phyloP scores from a whole-genome alignment of 2,113 vertebrate species.

The Formicarius rufipectus region DNA sequence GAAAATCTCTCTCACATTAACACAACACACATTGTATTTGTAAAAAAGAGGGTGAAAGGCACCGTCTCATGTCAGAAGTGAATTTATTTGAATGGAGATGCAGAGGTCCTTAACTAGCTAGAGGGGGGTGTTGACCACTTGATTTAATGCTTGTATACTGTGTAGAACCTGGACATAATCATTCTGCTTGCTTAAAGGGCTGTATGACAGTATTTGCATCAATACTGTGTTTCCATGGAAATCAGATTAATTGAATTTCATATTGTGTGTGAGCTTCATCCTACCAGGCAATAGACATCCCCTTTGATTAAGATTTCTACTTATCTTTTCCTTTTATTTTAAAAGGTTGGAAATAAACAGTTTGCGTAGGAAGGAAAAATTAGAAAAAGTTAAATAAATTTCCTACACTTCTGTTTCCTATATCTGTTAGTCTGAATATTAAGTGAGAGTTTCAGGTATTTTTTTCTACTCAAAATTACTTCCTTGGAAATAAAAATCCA shows the following conservation, averaged over 20 bases:
- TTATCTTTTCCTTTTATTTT: neutral
- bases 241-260: neutral
- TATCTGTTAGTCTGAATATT: neutral
- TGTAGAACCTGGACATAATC: neutral
- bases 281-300: neutral
- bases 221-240: neutral
- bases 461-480: neutral
- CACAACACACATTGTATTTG: neutral
- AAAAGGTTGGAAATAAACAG: neutral
- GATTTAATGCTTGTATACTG: neutral
- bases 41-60: neutral
- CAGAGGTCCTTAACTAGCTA: neutral
- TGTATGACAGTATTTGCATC: neutral
- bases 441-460: neutral
- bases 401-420: neutral
- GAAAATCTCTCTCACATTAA: neutral
- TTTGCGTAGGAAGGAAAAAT: neutral
- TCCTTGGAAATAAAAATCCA: neutral
- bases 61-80: slow-evolving; percentile 2
- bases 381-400: neutral
- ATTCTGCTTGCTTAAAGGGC: neutral
- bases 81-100: neutral
- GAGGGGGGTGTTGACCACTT: neutral
- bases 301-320: neutral
- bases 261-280: neutral